phyloP scores from a whole-genome alignment of 2,797 vertebrate species.

The Alauda arvensis region DNA sequence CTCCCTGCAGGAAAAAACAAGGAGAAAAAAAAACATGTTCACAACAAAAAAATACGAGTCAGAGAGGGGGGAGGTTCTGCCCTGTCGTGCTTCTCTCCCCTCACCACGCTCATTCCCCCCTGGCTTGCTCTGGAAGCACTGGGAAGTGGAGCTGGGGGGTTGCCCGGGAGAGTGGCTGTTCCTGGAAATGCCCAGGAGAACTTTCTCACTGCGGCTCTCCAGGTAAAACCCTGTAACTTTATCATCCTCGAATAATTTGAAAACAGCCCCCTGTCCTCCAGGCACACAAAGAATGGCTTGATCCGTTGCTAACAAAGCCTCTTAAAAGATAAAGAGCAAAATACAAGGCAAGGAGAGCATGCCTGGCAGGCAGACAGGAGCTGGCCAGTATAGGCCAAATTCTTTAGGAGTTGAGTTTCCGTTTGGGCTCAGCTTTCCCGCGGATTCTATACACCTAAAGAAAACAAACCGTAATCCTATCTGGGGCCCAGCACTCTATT shows the following conservation, averaged over 20 bases:
- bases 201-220: slow-evolving; percentile 1
- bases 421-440: slow-evolving; percentile 70
- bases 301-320: slow-evolving; percentile 58
- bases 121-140: neutral
- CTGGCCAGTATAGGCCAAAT: slow-evolving; percentile 68
- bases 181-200: slow-evolving; percentile 23
- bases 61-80: neutral
- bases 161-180: neutral
- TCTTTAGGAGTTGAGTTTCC: slow-evolving; percentile 72
- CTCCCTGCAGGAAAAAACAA: neutral
- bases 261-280: slow-evolving; percentile 34
- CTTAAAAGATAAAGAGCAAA: slow-evolving; percentile 66
- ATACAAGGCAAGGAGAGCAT: slow-evolving; percentile 48
- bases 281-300: slow-evolving; percentile 63
- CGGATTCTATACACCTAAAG: slow-evolving; percentile 66
- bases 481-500: slow-evolving; percentile 64
- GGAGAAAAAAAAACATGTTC: neutral
- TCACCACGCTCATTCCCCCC: neutral
- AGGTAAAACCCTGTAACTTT: slow-evolving; percentile 58
- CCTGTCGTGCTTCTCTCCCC: neutral
- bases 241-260: slow-evolving; percentile 35
- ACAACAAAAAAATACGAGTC: neutral
- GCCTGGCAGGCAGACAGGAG: slow-evolving; percentile 70
- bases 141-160: neutral
- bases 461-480: slow-evolving; percentile 73